These are phyloP conservation scores for Meloe dianella DNA, from an alignment of 2,888 invertebrate species.

Conservation along the genomic window DNA sequence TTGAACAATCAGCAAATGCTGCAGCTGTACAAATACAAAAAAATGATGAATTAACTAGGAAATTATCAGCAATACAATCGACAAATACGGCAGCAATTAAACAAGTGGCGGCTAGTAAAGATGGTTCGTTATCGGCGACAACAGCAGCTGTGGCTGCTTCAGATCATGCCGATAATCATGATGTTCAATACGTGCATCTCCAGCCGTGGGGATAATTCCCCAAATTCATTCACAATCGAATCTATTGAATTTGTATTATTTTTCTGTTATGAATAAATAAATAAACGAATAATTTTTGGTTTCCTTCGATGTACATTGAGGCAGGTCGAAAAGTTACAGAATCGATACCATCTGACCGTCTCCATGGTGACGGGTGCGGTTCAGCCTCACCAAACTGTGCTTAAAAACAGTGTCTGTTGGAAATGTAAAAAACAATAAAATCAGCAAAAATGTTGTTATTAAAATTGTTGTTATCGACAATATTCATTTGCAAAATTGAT, in stretches of 20 bases:
- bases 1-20: slow-evolving; percentile 72
- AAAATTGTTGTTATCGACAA: background rate
- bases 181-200: slow-evolving; percentile 37
- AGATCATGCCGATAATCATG: slow-evolving; percentile 25
- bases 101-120: slow-evolving; percentile 41
- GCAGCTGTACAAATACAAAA: slow-evolving; percentile 74
- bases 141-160: slow-evolving; percentile 46
- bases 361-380: slow-evolving; percentile 44
- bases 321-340: slow-evolving; percentile 12
- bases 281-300: background rate
- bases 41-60: slow-evolving; percentile 61
- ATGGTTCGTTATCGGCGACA: slow-evolving; percentile 45
- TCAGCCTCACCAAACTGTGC: slow-evolving; percentile 28
- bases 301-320: background rate
- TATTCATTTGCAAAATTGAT: slow-evolving; percentile 9
- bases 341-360: slow-evolving; percentile 47
- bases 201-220: slow-evolving; percentile 38
- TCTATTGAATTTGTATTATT: background rate
- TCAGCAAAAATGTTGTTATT: background rate
- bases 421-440: background rate
- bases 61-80: slow-evolving; percentile 41
- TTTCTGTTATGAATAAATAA: background rate
- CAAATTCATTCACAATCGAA: background rate
- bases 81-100: slow-evolving; percentile 39
- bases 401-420: background rate